Evolutionary conservation across 92 coral and sea anemone genomes (phyloP).

Genomic region (Heliopora coerulea): DNA sequence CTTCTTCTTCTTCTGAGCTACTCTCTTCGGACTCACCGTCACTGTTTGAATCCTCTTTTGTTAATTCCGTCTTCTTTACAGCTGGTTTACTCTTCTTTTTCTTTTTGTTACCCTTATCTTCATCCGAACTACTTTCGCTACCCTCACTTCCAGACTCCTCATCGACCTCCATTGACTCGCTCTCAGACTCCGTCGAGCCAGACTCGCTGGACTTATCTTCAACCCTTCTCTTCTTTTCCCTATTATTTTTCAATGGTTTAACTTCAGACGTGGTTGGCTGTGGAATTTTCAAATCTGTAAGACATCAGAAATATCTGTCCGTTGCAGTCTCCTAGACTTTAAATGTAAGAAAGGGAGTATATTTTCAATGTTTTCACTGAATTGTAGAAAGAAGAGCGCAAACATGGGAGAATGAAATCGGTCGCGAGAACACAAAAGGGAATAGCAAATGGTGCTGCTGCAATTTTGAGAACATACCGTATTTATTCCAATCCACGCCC

Average conservation of each 20-base stretch:
- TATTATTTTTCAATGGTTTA: background rate
- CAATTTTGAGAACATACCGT: no score
- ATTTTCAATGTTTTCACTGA: no score
- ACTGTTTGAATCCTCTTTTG: background rate
- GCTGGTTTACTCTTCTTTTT: constrained; percentile 2
- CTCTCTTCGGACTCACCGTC: background rate
- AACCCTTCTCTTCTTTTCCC: background rate
- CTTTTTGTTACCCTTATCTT: background rate
- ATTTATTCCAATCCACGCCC: no score
- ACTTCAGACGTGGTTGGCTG: background rate
- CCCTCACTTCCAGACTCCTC: background rate
- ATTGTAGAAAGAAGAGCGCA: no score
- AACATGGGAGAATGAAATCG: no score
- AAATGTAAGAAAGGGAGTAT: no score
- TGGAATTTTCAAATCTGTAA: background rate
- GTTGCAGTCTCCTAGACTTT: no score
- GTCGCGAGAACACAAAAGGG: no score
- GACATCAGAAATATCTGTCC: no score
- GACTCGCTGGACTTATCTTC: no score
- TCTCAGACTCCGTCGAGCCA: background rate
- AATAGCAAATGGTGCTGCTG: no score
- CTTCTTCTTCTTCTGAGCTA: constrained; percentile 18
- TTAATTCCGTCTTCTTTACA: background rate
- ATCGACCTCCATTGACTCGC: background rate
- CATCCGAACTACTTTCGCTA: background rate